These are phyloP conservation scores for Phodopus roborovskii DNA, from an alignment of 2,113 vertebrate species.

Conservation along the genomic window DNA sequence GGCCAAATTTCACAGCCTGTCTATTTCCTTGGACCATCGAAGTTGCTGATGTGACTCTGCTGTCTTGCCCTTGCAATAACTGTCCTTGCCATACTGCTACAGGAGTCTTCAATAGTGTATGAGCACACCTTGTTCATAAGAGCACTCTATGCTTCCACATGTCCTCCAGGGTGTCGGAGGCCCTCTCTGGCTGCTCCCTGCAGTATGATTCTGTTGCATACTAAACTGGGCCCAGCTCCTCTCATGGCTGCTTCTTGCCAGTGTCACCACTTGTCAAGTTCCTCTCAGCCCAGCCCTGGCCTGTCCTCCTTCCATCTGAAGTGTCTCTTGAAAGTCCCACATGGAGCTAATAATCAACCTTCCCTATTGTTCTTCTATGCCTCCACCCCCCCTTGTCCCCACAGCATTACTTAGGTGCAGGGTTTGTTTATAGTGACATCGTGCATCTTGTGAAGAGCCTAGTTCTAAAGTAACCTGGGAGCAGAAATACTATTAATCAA, in stretches of 20 bases:
- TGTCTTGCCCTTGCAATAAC: background rate
- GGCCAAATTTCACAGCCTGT: background rate
- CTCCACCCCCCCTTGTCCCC: rapidly evolving
- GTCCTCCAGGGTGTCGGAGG: too few relatives aligned
- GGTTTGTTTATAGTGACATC: background rate
- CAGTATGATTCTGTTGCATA: background rate
- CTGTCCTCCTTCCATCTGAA: background rate
- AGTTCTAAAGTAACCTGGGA: background rate
- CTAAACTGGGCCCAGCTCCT: too few relatives aligned
- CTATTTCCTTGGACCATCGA: background rate
- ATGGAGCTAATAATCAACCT: background rate
- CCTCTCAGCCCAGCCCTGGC: background rate
- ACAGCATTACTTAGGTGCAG: rapidly evolving
- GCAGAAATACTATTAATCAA: background rate
- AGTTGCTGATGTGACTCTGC: background rate
- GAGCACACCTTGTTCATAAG: rapidly evolving
- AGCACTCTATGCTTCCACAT: rapidly evolving
- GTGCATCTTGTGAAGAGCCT: background rate
- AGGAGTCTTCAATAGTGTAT: background rate
- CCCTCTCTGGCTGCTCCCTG: rapidly evolving
- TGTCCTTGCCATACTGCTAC: background rate
- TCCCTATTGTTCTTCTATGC: rapidly evolving
- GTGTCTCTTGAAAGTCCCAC: conserved; percentile 7
- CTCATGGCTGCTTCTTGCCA: background rate
- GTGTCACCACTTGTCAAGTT: background rate